A percentile compares a stretch with the other conserved stretches of the same genome.
Conservation (phyloP, 2,113 vertebrate species). For the Calyptommatus sinebrachiatus region DNA sequence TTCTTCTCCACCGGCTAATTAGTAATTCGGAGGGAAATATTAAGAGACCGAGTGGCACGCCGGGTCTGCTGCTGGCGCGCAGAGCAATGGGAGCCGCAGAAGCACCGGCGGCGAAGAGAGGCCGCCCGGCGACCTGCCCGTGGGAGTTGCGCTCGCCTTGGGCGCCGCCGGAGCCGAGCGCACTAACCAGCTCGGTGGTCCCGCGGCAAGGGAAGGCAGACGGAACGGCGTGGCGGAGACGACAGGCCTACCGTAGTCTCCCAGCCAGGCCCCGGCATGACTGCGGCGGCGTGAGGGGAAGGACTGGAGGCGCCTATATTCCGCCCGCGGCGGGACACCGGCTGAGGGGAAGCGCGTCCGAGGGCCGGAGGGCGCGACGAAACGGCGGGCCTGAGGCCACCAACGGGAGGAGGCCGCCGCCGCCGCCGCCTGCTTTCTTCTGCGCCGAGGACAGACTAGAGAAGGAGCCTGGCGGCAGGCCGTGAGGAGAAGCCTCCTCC, state of each 20-base stretch:
- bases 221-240: background rate
- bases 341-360: too few species aligned
- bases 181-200: background rate
- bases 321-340: background rate
- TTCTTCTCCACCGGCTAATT: constrained; percentile 44
- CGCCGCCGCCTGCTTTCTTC: background rate
- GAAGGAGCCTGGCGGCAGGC: too few species aligned
- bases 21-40: constrained; percentile 30
- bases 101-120: too few species aligned
- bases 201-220: too few species aligned
- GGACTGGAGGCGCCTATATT: background rate
- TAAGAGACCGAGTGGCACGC: constrained; percentile 43
- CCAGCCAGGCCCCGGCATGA: background rate
- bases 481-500: too few species aligned
- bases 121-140: constrained; percentile 31
- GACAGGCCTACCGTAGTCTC: background rate
- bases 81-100: constrained; percentile 18
- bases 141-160: background rate
- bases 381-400: background rate
- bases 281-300: background rate
- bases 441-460: background rate
- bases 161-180: background rate
- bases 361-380: background rate
- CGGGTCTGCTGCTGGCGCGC: constrained; percentile 23
- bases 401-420: background rate